Evolutionary conservation across 2,113 vertebrate genomes (phyloP), one percentile per base, ranked within the genome.

Genomic region (Illadopsis cleaveri): DNA sequence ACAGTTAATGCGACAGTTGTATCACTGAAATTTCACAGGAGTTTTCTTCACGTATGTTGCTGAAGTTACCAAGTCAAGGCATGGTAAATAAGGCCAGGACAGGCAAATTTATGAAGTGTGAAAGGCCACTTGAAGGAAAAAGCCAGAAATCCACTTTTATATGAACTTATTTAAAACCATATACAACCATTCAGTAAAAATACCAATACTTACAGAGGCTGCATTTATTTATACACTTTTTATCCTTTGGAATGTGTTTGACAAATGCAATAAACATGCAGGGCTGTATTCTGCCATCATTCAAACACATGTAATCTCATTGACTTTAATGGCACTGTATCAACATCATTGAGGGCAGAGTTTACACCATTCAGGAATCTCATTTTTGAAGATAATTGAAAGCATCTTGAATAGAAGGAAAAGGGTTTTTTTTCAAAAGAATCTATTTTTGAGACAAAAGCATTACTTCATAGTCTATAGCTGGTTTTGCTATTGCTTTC

Each of bases 301-400:
- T 64, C 66, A 71, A 51, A 76, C 31, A 48, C 0, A 0, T 51
- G 28, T 69, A 71, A 79, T 71, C 70, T 75, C 80, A 38, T 23
- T 91, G 83, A 71, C n/a, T 94, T 84, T 76, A 89, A 68, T 65
- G 69, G 31, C 35, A 58, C 20, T 48, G 31, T 78, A 72, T 72
- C 17, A 51, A 20, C 33, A 51, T 60, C 0, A 1, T 30, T 71
- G 57, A 79, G 61, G 40, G 25, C 53, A 87, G 78, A 69, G 45
- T 35, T 79, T 69, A 11, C 22, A 70, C 48, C 33, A 15, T n/a
- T 75, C 69, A 68, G 45, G 23, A 69, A 56, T 68, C 22, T 71
- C 9, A 71, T 61, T 92, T 92, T 79, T 95, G 38, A 94, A 78
- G 45, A 69, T 72, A 91, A 87, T 45, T 84, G 42, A 62, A 96